Evolutionary conservation across 2,888 invertebrate species (phyloP).

Genomic region (Graphium colonna): DNA sequence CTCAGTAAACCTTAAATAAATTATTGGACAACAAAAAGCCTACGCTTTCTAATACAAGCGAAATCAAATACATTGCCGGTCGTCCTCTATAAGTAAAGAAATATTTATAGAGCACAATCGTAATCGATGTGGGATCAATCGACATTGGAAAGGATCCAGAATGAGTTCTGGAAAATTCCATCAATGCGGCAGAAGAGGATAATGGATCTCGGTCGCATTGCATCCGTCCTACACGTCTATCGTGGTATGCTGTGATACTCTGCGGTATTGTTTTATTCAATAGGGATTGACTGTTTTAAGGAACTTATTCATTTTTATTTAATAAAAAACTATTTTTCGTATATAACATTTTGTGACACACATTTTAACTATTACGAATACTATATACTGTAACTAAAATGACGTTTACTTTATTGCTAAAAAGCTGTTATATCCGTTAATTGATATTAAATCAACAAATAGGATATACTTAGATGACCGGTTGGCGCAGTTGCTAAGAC

Average conservation of each 20-base stretch:
- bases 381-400: no score
- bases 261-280: conserved; percentile 7
- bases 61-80: background rate
- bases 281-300: background rate
- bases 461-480: no score
- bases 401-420: no score
- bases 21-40: no score
- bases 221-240: conserved; percentile 2
- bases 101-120: conserved; percentile 7
- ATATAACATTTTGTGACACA: no score
- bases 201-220: conserved; percentile 16
- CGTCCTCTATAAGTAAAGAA: conserved; percentile 1
- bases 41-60: background rate
- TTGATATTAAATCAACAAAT: no score
- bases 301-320: no score
- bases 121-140: conserved; percentile 31
- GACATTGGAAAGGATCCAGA: conserved; percentile 34
- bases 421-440: no score
- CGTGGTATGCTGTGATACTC: background rate
- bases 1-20: no score
- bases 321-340: no score
- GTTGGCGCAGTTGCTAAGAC: no score
- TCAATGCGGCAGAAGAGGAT: conserved; percentile 26
- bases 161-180: conserved; percentile 26
- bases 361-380: no score